phyloP scores from a whole-genome alignment of 2,888 invertebrate species.

The Stratiomys singularior region DNA sequence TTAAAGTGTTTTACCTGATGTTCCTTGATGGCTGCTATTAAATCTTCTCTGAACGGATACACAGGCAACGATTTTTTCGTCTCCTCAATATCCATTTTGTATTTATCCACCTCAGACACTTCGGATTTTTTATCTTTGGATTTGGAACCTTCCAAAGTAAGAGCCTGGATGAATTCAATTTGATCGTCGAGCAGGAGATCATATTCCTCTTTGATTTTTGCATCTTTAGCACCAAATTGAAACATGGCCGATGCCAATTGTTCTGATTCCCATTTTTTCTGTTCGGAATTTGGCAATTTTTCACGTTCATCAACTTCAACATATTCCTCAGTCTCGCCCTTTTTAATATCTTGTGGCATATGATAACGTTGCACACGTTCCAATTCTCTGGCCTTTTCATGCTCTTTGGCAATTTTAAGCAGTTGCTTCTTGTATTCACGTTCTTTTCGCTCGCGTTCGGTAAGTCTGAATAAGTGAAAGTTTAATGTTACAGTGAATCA shows the following conservation, averaged over 20 bases:
- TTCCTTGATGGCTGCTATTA: constrained; percentile 90
- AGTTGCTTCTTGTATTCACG: constrained; percentile 91
- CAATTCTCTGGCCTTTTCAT: constrained; percentile 92
- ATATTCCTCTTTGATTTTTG: constrained; percentile 77
- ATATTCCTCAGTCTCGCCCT: constrained; percentile 78
- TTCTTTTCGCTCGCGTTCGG: constrained; percentile 85
- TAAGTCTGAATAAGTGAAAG: constrained; percentile 71
- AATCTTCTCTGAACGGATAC: constrained; percentile 87
- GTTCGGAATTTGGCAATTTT: constrained; percentile 83
- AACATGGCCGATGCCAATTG: constrained; percentile 93
- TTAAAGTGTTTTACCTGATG: constrained; percentile 72
- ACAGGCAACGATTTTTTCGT: constrained; percentile 93
- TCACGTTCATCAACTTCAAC: constrained; percentile 89
- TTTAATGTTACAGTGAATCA: no score
- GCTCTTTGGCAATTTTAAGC: constrained; percentile 90
- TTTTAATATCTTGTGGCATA: constrained; percentile 90
- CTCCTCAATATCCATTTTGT: constrained; percentile 86
- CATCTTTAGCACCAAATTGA: constrained; percentile 93
- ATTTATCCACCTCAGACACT: constrained; percentile 75
- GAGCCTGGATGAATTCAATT: constrained; percentile 95
- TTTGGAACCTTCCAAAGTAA: constrained; percentile 80
- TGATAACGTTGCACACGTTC: constrained; percentile 94
- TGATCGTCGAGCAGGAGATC: constrained; percentile 95
- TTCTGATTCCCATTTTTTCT: constrained; percentile 97
- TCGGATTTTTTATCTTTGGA: constrained; percentile 69